Percentiles rank a stretch among this genome's conserved stretches.
These are phyloP conservation scores for Lates japonicus DNA, from an alignment of 2,797 vertebrate species.

Conservation along the genomic window DNA sequence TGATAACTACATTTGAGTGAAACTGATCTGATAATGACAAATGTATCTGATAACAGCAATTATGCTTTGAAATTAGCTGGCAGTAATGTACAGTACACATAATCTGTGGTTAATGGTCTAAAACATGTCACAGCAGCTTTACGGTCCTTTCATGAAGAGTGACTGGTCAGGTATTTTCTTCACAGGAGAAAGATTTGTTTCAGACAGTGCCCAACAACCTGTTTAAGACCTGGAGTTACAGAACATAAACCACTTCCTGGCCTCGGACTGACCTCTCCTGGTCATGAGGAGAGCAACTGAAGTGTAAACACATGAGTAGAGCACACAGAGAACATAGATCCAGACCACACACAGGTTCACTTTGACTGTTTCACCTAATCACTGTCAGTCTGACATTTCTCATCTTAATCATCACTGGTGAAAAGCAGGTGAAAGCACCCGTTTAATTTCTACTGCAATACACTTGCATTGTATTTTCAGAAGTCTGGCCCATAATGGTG, in stretches of 20 bases:
- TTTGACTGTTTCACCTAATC: background rate
- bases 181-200: background rate
- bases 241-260: background rate
- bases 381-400: background rate
- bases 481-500: background rate
- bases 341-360: background rate
- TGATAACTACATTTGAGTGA: background rate
- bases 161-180: background rate
- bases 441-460: background rate
- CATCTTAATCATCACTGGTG: background rate
- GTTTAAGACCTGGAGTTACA: background rate
- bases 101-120: background rate
- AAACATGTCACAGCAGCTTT: background rate
- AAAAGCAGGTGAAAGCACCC: background rate
- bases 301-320: conserved; percentile 35
- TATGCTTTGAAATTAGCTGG: background rate
- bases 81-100: background rate
- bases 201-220: background rate
- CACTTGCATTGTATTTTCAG: background rate
- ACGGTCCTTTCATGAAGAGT: background rate
- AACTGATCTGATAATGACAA: background rate
- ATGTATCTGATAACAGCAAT: background rate
- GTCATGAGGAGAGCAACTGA: background rate
- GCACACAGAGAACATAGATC: background rate
- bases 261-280: background rate